These are phyloP conservation scores for Druon quercuslanigerum DNA, from an alignment of 1,140 invertebrate genomes.

Conservation along the genomic window DNA sequence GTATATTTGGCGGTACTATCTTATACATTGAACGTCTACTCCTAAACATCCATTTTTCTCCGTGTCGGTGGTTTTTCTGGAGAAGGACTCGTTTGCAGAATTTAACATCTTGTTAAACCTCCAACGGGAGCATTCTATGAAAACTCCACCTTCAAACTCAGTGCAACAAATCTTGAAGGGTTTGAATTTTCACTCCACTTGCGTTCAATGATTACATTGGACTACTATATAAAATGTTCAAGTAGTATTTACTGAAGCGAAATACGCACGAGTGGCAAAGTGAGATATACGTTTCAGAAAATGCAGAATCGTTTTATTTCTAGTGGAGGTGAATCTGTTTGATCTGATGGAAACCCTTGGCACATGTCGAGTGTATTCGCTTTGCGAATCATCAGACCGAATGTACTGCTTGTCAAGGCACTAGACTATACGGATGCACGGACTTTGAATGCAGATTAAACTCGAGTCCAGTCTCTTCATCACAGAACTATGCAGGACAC, in stretches of 20 bases:
- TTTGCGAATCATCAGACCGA: slow-evolving; percentile 9
- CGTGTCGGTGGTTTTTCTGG: no score
- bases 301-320: background rate
- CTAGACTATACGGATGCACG: background rate
- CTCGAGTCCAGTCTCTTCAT: background rate
- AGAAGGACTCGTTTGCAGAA: no score
- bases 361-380: background rate
- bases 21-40: no score
- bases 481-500: background rate
- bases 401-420: background rate
- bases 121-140: no score
- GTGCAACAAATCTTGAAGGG: no score
- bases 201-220: no score
- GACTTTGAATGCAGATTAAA: background rate
- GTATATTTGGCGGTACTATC: no score
- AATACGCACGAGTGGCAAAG: background rate
- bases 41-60: no score
- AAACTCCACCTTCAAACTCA: no score
- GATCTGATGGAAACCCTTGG: background rate
- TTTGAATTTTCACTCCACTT: no score
- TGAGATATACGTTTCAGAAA: slow-evolving; percentile 5
- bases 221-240: background rate
- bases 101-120: no score
- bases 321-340: background rate
- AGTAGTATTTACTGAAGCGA: background rate